These are phyloP conservation scores for Orycteropus afer DNA, from an alignment of 2,113 vertebrate species.

Conservation along the genomic window DNA sequence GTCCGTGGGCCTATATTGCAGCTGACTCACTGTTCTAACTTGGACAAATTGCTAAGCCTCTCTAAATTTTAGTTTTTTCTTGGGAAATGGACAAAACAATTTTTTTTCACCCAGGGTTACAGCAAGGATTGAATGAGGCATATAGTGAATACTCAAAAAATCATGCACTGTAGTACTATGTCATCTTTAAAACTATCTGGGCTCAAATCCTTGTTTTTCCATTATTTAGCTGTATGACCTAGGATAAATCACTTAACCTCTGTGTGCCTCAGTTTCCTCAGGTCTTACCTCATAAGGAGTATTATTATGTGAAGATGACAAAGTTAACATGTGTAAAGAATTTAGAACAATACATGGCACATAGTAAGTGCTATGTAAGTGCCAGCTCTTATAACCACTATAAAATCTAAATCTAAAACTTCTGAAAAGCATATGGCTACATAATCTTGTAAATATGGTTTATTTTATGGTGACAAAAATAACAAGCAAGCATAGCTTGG, in stretches of 20 bases:
- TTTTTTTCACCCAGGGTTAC: neutral
- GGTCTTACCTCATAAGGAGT: slow-evolving; percentile 6
- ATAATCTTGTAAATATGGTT: slow-evolving; percentile 73
- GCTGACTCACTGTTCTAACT: neutral
- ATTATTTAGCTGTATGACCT: slow-evolving; percentile 41
- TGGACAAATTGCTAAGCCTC: neutral
- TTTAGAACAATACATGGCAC: slow-evolving; percentile 65
- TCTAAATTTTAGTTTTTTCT: neutral
- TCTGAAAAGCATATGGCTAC: slow-evolving; percentile 69
- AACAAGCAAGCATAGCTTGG: slow-evolving; percentile 59
- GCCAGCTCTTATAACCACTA: slow-evolving; percentile 70
- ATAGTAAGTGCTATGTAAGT: slow-evolving; percentile 69
- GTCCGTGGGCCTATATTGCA: neutral
- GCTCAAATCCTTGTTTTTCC: slow-evolving; percentile 22
- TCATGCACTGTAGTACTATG: neutral
- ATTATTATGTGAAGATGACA: slow-evolving; percentile 60
- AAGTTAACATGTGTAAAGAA: slow-evolving; percentile 71
- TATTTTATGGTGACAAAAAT: slow-evolving; percentile 77
- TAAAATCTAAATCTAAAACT: slow-evolving; percentile 75
- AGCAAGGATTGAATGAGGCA: neutral
- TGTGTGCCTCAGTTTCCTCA: slow-evolving; percentile 55
- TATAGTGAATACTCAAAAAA: neutral
- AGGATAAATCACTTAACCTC: slow-evolving; percentile 19
- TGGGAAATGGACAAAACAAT: neutral
- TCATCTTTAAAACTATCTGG: neutral